Evolutionary conservation across 2,113 vertebrate species (phyloP).

Genomic region (Pseudorectes ferrugineus): DNA sequence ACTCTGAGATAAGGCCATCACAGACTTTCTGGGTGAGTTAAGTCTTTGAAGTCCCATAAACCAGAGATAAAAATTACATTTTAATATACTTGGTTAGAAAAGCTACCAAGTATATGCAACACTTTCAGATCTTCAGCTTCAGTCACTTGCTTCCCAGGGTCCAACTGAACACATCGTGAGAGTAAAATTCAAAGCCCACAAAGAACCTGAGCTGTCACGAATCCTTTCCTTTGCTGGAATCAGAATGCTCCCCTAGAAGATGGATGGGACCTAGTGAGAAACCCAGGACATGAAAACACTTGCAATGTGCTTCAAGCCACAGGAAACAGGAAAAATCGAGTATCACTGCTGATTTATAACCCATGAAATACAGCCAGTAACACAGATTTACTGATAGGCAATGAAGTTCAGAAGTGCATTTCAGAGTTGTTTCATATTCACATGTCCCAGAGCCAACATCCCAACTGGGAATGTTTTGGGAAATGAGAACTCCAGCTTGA

Average conservation of each 20-base stretch:
- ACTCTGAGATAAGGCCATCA: background rate
- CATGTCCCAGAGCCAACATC: background rate
- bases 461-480: background rate
- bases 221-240: background rate
- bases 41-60: slow-evolving; percentile 13
- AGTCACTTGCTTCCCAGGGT: background rate
- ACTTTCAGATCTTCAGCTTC: background rate
- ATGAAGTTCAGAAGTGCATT: background rate
- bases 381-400: background rate
- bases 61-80: background rate
- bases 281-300: background rate
- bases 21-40: background rate
- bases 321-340: background rate
- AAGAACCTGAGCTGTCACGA: background rate
- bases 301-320: background rate
- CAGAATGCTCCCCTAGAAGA: background rate
- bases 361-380: background rate
- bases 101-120: background rate
- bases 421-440: background rate
- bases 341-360: slow-evolving; percentile 1
- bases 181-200: background rate
- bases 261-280: background rate
- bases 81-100: background rate
- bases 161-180: background rate
- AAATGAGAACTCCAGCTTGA: background rate